These are phyloP conservation scores for Napeogenes inachia DNA, from an alignment of 2,888 invertebrate genomes.

Conservation along the genomic window DNA sequence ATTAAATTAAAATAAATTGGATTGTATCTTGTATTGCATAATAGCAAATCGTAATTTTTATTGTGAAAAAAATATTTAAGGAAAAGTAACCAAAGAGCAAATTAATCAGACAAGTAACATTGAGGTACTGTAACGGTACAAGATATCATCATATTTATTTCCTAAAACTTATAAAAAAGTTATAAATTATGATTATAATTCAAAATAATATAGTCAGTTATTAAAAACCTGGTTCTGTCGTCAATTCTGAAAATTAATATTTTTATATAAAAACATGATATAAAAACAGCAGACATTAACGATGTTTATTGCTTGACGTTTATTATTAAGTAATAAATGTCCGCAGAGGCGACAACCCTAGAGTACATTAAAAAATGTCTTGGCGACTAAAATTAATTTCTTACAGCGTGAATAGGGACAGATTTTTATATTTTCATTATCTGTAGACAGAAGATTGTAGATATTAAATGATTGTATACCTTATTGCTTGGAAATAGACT, in stretches of 20 bases:
- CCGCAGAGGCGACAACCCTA: slow-evolving; percentile 32
- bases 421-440: slow-evolving; percentile 20
- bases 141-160: no score
- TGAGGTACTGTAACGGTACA: no score
- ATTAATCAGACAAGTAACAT: no score
- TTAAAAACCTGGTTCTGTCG: background rate
- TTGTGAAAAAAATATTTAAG: no score
- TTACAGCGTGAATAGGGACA: slow-evolving; percentile 18
- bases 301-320: slow-evolving; percentile 37
- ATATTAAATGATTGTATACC: slow-evolving; percentile 6
- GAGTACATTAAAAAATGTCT: slow-evolving; percentile 39
- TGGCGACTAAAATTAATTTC: slow-evolving; percentile 37
- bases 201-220: no score
- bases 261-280: slow-evolving; percentile 31
- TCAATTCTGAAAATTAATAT: slow-evolving; percentile 29
- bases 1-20: no score
- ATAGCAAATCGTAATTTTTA: no score
- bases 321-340: slow-evolving; percentile 41
- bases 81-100: no score
- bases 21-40: no score
- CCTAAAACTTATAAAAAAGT: no score
- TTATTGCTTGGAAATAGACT: slow-evolving; percentile 2
- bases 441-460: slow-evolving; percentile 8
- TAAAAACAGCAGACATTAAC: slow-evolving; percentile 29
- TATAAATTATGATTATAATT: no score